Conservation (phyloP, 2,888 invertebrate genomes). For the Parnassius glacialis region DNA sequence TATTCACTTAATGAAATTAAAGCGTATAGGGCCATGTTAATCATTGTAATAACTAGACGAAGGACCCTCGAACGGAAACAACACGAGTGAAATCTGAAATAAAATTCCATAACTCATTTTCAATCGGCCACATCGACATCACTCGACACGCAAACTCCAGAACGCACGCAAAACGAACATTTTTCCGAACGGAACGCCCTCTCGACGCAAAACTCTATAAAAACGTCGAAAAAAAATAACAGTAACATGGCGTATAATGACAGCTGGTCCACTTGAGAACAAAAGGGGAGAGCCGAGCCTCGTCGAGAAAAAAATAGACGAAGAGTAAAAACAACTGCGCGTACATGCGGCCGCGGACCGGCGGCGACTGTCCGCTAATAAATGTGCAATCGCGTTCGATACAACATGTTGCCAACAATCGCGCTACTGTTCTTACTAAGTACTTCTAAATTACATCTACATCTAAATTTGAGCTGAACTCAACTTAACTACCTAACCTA, state of each 20-base stretch:
- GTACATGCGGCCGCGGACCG: constrained; percentile 59
- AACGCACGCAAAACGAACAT: constrained; percentile 80
- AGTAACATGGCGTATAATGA: constrained; percentile 82
- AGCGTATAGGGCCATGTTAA: constrained; percentile 14
- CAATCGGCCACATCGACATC: constrained; percentile 68
- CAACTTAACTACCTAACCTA: constrained; percentile 38
- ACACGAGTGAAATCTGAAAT: constrained; percentile 55
- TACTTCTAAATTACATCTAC: constrained; percentile 10
- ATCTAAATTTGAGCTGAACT: constrained; percentile 49
- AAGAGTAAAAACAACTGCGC: constrained; percentile 76
- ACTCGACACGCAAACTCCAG: constrained; percentile 75
- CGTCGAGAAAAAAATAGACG: constrained; percentile 78
- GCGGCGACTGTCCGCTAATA: constrained; percentile 68
- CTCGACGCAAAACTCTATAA: constrained; percentile 78
- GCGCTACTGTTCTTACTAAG: constrained; percentile 30
- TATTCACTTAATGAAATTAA: constrained; percentile 20
- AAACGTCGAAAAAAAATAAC: constrained; percentile 79
- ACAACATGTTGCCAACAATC: constrained; percentile 38
- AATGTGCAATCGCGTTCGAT: constrained; percentile 78
- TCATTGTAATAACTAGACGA: constrained; percentile 46
- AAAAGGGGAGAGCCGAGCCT: constrained; percentile 78
- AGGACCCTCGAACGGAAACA: constrained; percentile 50
- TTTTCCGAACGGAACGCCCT: constrained; percentile 79
- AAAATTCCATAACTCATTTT: constrained; percentile 71
- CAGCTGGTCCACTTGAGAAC: constrained; percentile 82